Evolutionary conservation across 1,140 invertebrate genomes (phyloP), one percentile per base, ranked within the genome.

Genomic region (Choristoneura fumiferana): DNA sequence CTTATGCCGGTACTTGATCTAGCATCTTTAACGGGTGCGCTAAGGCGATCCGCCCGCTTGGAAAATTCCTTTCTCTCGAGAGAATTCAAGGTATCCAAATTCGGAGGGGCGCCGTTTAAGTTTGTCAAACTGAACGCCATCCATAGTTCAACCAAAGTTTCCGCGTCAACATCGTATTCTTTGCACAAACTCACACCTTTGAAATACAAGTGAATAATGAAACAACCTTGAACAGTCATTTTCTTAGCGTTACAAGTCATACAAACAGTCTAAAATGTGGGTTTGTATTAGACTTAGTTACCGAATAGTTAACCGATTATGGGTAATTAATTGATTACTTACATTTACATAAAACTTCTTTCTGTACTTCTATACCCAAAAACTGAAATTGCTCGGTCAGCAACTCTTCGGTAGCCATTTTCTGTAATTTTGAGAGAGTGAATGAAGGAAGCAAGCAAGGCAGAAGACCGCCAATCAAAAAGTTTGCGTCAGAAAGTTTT

Each of bases 111-210:
- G 12, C 91, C 91, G 57, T 91, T 88, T 56, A 92, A 81, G 73
- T 92, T 73, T 9, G 92, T 93, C 57, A 93, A 78, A 65, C 91
- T 92, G 65, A 91, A 94, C 9, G 93, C 92, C 87, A 92, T 91
- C 93, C 93, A 94, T 85, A 91, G 90, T 71, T 93, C 92, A 56
- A 91, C 92, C 65, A 93, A 91, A 72, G 92, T 91, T 74, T 92
- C 92, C 52, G 92, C 91, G 58, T 92, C 92, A n/a, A 94, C 76
- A 72, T 90, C 82, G 65, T 93, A 91, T 53, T 82, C 80, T 59
- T 89, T 74, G 68, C 92, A 93, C 63, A 94, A 81, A 74, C 90
- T 91, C 67, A 91, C 76, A 87, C 92, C 86, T 89, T 71, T 37
- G 54, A 61, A 66, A 80, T 76, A 77, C 68, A 76, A 69, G 77